Conservation (phyloP, 2,797 vertebrate genomes). For the Telmatherina bonti region DNA sequence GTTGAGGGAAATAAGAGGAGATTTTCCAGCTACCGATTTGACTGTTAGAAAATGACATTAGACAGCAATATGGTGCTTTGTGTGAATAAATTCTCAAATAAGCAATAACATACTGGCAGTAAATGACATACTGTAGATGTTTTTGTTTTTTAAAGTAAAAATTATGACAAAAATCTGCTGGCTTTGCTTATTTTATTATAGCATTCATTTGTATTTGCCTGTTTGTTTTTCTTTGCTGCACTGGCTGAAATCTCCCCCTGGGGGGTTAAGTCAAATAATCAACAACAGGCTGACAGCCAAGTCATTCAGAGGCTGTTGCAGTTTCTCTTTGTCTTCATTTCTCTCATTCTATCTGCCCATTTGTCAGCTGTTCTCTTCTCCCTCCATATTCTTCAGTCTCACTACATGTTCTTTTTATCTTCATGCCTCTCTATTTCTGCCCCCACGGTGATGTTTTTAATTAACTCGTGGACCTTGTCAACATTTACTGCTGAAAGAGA, state of each 20-base stretch:
- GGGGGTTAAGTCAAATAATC: slow-evolving; percentile 55
- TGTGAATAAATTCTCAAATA: background rate
- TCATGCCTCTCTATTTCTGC: slow-evolving; percentile 21
- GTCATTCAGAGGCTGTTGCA: slow-evolving; percentile 32
- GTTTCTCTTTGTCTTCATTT: slow-evolving; percentile 30
- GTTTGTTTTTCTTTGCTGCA: slow-evolving; percentile 19
- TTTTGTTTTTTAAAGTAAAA: background rate
- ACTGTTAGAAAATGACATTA: background rate
- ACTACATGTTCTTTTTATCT: slow-evolving; percentile 36
- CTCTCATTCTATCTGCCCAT: slow-evolving; percentile 37
- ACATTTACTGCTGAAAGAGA: slow-evolving; percentile 64
- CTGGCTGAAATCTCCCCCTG: slow-evolving; percentile 37
- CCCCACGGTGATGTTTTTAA: slow-evolving; percentile 69
- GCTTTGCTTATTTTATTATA: slow-evolving; percentile 28
- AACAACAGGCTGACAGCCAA: slow-evolving; percentile 40
- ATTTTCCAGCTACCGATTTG: background rate
- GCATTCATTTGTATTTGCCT: slow-evolving; percentile 21
- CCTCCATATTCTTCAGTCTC: slow-evolving; percentile 42
- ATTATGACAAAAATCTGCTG: background rate
- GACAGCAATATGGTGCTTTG: background rate
- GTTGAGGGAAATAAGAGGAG: slow-evolving; percentile 23
- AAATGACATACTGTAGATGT: no score
- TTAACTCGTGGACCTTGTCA: slow-evolving; percentile 77
- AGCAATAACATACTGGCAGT: background rate
- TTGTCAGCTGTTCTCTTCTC: slow-evolving; percentile 45